Base-by-base conservation (phyloP, 1,140 invertebrate genomes). In the Conus ventricosus region DNA sequence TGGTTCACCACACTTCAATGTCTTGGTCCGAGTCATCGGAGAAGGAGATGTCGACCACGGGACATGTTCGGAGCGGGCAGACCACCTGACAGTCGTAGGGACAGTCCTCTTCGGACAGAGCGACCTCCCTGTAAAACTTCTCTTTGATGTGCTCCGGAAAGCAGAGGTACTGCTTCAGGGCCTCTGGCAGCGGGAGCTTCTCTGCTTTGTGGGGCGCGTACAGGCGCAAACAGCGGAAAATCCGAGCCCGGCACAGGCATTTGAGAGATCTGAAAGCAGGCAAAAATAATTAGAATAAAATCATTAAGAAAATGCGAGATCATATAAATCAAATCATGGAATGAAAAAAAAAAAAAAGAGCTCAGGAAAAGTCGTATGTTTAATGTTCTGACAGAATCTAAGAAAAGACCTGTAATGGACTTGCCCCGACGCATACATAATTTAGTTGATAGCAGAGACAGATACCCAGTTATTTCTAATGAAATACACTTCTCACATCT, bases 71-170 rank as follows among this genome's bases (percentile, higher is more conserved):
- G n/a, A 87, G 80, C 3, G 91, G 71, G 88, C 93, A 93, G 23
- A 90, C 84, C 7, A 91, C 87, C 20, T 91, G 89, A 88, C 93
- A 94, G 71, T 94, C 92, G 75, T 90, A 92, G 1, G 93, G 93
- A 88, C 93, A 94, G 27, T 92, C 92, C 39, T 88, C 78, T 20
- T 91, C 67, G 57, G 92, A 88, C 11, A 93, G 87, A 7, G 88
- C 88, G 4, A 87, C 90, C 67, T 90, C 76, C 6, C 84, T n/a
- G 87, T 90, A 94, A 76, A 92, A 93, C 27, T 92, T 89, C 8
- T 93, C 92, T 67, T 92, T 91, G 11, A 94, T 88, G 87, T 90
- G 90, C 81, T 93, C 91, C 15, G 88, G 91, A 78, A 92, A 93
- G 23, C 81, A 86, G 17, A 93, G 76, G 89, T 92, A 94, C 39